Evolutionary conservation across 2,888 invertebrate genomes (phyloP).

Genomic region (Sphaeridia pumilis): DNA sequence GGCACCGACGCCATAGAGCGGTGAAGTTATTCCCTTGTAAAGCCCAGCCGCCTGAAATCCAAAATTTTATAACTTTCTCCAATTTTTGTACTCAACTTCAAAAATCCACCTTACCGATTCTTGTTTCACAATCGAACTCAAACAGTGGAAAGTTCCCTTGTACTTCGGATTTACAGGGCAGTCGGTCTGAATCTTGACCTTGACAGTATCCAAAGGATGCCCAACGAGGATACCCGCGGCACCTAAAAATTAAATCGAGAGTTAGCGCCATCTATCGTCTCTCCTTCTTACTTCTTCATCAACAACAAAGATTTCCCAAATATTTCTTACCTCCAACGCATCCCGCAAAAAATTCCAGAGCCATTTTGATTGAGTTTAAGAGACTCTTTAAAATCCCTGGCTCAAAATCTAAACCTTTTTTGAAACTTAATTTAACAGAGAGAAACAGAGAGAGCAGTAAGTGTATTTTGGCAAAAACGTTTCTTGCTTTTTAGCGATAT

Average conservation of each 20-base stretch:
- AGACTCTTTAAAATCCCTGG: neutral
- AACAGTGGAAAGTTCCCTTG: slow-evolving; percentile 63
- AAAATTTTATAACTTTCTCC: neutral
- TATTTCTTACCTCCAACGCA: slow-evolving; percentile 63
- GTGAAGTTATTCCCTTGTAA: slow-evolving; percentile 71
- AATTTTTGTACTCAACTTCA: neutral
- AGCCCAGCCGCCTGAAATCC: neutral
- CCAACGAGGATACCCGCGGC: slow-evolving; percentile 70
- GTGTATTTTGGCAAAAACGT: too few relatives aligned
- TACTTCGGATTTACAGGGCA: slow-evolving; percentile 50
- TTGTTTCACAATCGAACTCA: slow-evolving; percentile 56
- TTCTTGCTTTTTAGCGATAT: neutral
- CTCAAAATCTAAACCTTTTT: neutral
- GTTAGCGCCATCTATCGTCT: neutral
- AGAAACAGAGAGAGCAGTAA: too few relatives aligned
- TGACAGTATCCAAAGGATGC: slow-evolving; percentile 84
- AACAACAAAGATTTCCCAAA: neutral
- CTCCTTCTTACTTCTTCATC: neutral
- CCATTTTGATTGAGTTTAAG: slow-evolving; percentile 47
- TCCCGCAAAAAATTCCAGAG: slow-evolving; percentile 70
- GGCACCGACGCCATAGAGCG: slow-evolving; percentile 73
- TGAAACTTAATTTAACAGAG: neutral
- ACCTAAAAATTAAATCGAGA: slow-evolving; percentile 3
- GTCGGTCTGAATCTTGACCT: slow-evolving; percentile 68
- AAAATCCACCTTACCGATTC: slow-evolving; percentile 51